phyloP scores from a whole-genome alignment of 2,888 invertebrate genomes.

The Leucophenga montana region DNA sequence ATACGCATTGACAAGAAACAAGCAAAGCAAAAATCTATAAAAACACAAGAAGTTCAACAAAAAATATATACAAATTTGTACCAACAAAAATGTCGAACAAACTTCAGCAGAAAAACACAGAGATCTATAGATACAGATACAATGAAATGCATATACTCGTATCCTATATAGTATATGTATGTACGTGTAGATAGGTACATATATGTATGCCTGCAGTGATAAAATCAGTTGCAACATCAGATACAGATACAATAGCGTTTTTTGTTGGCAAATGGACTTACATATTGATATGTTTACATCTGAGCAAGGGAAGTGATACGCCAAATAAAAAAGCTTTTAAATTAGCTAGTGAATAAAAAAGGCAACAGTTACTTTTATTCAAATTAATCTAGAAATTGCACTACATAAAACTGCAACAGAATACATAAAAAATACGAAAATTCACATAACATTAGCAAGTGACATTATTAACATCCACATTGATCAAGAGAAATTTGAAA shows the following conservation, averaged over 20 bases:
- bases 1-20: conserved; percentile 9
- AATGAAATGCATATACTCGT: neutral
- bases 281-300: neutral
- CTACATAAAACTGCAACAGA: no score
- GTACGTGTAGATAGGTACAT: neutral
- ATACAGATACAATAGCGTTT: conserved; percentile 14
- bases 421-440: no score
- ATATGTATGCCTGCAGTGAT: conserved; percentile 24
- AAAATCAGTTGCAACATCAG: conserved; percentile 1
- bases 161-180: no score
- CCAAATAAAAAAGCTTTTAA: neutral
- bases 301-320: conserved; percentile 20
- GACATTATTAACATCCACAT: no score
- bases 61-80: neutral
- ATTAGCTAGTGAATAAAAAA: no score
- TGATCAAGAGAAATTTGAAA: no score
- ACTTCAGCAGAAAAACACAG: conserved; percentile 24
- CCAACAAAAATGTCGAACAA: conserved; percentile 22
- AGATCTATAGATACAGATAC: conserved; percentile 22
- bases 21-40: conserved; percentile 13
- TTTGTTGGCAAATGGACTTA: neutral
- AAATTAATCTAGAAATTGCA: no score
- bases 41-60: conserved; percentile 13
- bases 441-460: no score
- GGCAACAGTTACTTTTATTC: no score